A percentile compares a stretch with the other conserved stretches of the same genome.
These are phyloP conservation scores for Sturnira hondurensis DNA, from an alignment of 2,113 vertebrate species.

Conservation along the genomic window DNA sequence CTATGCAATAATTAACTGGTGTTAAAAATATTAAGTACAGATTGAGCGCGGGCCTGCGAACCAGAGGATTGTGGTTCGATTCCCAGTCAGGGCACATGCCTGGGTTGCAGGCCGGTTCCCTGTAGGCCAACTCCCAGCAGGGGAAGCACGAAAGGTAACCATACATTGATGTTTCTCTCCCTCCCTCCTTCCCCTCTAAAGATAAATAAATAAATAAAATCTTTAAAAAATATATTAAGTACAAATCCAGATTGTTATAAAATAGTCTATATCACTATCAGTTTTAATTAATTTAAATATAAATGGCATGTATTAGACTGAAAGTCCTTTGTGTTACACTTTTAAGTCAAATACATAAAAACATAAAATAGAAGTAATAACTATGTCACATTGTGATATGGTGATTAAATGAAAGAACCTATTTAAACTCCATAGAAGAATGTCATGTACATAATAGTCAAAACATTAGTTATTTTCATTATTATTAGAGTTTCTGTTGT, in stretches of 20 bases:
- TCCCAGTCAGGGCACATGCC: no score
- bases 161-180: no score
- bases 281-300: neutral
- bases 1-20: neutral
- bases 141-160: no score
- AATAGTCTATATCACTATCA: neutral
- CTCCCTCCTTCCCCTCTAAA: no score
- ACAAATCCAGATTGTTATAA: neutral
- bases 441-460: neutral
- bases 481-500: neutral
- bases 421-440: neutral
- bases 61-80: no score
- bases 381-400: neutral
- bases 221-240: neutral
- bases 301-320: neutral
- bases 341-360: neutral
- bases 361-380: neutral
- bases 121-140: no score
- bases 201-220: no score
- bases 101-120: no score
- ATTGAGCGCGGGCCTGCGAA: no score
- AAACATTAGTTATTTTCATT: neutral
- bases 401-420: neutral
- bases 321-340: neutral
- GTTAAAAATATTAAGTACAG: neutral